These are phyloP conservation scores for Xiphophorus couchianus DNA, from an alignment of 2,113 vertebrate species.

Conservation along the genomic window DNA sequence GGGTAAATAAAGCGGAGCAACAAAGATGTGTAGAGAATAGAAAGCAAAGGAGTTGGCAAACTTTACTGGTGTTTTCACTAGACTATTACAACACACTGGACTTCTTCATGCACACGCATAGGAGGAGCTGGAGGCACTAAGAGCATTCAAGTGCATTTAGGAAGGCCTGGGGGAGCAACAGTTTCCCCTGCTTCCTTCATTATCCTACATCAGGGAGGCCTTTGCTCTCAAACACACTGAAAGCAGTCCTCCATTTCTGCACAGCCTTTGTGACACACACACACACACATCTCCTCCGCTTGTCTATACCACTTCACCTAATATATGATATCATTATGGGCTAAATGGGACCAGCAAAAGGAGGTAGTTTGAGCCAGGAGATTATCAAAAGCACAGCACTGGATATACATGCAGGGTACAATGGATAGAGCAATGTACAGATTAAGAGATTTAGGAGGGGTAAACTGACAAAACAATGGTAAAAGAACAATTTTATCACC, in stretches of 20 bases:
- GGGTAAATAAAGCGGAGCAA: background rate
- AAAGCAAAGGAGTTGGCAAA: constrained; percentile 16
- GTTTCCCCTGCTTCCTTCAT: constrained; percentile 72
- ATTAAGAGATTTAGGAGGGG: constrained; percentile 29
- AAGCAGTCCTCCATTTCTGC: constrained; percentile 38
- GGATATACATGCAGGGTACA: constrained; percentile 20
- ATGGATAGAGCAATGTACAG: constrained; percentile 19
- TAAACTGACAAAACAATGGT: background rate
- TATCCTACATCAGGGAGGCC: constrained; percentile 70
- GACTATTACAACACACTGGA: constrained; percentile 47
- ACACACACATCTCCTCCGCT: constrained; percentile 33
- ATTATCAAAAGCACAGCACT: constrained; percentile 53
- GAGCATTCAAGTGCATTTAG: constrained; percentile 74
- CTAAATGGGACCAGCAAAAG: constrained; percentile 67
- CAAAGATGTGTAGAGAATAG: background rate
- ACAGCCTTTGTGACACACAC: constrained; percentile 27
- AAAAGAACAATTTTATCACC: background rate
- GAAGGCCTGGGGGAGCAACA: constrained; percentile 71
- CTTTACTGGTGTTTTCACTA: constrained; percentile 12
- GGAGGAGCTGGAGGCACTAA: constrained; percentile 67
- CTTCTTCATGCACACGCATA: constrained; percentile 52
- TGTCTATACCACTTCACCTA: constrained; percentile 61
- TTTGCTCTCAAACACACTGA: constrained; percentile 39
- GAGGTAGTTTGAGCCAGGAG: constrained; percentile 49
- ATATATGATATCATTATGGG: constrained; percentile 73